Percentiles rank a stretch among this genome's conserved stretches.
Evolutionary conservation across 2,888 invertebrate species (phyloP).

Genomic region (Prosopocoilus inquinatus): DNA sequence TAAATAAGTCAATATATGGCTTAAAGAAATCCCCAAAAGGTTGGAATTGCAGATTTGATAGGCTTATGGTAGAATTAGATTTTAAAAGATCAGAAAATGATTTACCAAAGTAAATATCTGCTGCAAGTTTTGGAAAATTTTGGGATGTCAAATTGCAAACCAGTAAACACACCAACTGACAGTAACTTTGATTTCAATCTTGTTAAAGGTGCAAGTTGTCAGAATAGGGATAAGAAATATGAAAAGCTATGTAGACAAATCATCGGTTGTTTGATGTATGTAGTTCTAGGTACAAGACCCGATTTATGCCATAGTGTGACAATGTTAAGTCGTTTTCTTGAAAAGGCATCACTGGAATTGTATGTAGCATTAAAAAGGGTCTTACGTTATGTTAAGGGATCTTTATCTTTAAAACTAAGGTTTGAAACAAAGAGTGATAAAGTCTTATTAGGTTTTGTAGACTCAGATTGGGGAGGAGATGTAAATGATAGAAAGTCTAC

Average conservation of each 20-base stretch:
- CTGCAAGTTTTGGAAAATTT: no score
- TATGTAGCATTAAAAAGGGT: slow-evolving; percentile 5
- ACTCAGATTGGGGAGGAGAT: slow-evolving; percentile 10
- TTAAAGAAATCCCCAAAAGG: no score
- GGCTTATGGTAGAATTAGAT: no score
- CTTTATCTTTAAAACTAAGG: background rate
- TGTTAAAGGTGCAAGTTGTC: no score
- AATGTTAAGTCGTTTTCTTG: slow-evolving; percentile 5
- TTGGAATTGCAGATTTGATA: no score
- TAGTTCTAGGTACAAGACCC: slow-evolving; percentile 4
- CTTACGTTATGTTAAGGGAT: slow-evolving; percentile 6
- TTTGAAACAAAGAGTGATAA: background rate
- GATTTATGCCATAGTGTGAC: background rate
- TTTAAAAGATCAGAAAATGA: no score
- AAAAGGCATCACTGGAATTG: background rate
- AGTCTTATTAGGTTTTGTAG: slow-evolving; percentile 1
- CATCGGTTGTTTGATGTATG: slow-evolving; percentile 2
- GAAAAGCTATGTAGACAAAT: slow-evolving; percentile 1
- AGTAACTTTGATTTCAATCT: no score
- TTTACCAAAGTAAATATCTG: no score
- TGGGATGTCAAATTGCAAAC: no score
- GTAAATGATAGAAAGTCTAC: slow-evolving; percentile 2
- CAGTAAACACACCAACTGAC: no score
- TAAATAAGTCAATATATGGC: no score
- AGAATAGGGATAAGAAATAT: no score